phyloP scores from a whole-genome alignment of 2,113 vertebrate genomes.

The Daboia siamensis region DNA sequence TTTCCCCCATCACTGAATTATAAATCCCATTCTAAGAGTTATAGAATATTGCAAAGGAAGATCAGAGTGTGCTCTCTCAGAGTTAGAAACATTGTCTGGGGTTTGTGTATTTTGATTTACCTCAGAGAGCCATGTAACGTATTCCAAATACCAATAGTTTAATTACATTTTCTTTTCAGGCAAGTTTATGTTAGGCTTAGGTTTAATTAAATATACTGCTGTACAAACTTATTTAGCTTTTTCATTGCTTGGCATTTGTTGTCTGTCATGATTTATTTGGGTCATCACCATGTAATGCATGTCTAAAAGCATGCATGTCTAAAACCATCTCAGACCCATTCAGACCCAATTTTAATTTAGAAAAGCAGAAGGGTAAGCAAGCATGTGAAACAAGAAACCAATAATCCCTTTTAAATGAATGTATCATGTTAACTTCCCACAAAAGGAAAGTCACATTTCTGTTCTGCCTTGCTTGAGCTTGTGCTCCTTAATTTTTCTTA shows the following conservation, averaged over 20 bases:
- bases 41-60: background rate
- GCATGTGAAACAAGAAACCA: background rate
- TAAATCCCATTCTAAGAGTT: background rate
- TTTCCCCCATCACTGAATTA: background rate
- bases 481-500: background rate
- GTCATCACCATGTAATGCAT: background rate
- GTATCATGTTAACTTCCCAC: background rate
- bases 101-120: background rate
- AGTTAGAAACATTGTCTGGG: background rate
- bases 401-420: background rate
- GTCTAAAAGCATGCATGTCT: background rate
- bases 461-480: background rate
- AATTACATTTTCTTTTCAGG: slow-evolving; percentile 18
- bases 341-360: background rate
- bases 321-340: background rate
- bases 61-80: background rate
- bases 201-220: slow-evolving; percentile 33
- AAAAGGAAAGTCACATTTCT: background rate
- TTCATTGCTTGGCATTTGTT: background rate
- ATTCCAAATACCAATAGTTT: slow-evolving; percentile 3
- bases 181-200: slow-evolving; percentile 3
- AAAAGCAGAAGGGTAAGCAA: background rate
- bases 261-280: slow-evolving; percentile 1
- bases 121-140: slow-evolving; percentile 5
- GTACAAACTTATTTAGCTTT: slow-evolving; percentile 28